These are phyloP conservation scores for Pachymerium ferrugineum DNA, from an alignment of 2,888 invertebrate species.

Conservation along the genomic window DNA sequence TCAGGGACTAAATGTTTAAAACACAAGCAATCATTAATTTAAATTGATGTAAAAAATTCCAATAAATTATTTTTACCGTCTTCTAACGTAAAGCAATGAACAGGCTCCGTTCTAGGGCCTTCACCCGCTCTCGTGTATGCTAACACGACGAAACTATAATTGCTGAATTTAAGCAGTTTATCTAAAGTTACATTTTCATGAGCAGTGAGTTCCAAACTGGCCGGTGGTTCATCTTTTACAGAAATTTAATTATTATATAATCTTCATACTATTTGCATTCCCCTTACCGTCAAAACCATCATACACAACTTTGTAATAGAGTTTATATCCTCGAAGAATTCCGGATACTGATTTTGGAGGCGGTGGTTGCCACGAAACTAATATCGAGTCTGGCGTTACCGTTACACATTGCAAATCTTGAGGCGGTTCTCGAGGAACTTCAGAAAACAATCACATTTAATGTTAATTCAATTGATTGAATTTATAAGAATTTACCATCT, in stretches of 20 bases:
- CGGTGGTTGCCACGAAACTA: constrained; percentile 32
- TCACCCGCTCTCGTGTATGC: constrained; percentile 32
- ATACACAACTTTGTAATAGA: constrained; percentile 25
- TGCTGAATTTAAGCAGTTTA: constrained; percentile 27
- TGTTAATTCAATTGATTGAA: not conserved
- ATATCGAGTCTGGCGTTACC: constrained; percentile 29
- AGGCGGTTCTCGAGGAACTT: constrained; percentile 29
- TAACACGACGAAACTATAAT: constrained; percentile 31
- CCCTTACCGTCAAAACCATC: constrained; percentile 29
- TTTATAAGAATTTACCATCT: constrained; percentile 31
- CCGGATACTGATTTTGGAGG: constrained; percentile 32
- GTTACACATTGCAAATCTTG: constrained; percentile 31
- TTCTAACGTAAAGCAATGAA: constrained; percentile 30
- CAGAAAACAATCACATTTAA: not conserved
- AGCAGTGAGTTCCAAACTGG: constrained; percentile 28
- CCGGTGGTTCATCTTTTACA: constrained; percentile 22
- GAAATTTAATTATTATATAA: not conserved
- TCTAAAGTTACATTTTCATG: constrained; percentile 33
- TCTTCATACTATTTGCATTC: not conserved
- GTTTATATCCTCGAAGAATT: constrained; percentile 31
- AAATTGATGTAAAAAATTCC: constrained; percentile 23
- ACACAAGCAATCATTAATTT: too few species aligned
- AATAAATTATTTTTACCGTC: constrained; percentile 30
- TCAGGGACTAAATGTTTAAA: constrained; percentile 60
- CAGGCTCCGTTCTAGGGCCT: constrained; percentile 30